Evolutionary conservation across 2,888 invertebrate genomes (phyloP), one percentile per base, ranked within the genome.

Genomic region (Tyria jacobaeae): DNA sequence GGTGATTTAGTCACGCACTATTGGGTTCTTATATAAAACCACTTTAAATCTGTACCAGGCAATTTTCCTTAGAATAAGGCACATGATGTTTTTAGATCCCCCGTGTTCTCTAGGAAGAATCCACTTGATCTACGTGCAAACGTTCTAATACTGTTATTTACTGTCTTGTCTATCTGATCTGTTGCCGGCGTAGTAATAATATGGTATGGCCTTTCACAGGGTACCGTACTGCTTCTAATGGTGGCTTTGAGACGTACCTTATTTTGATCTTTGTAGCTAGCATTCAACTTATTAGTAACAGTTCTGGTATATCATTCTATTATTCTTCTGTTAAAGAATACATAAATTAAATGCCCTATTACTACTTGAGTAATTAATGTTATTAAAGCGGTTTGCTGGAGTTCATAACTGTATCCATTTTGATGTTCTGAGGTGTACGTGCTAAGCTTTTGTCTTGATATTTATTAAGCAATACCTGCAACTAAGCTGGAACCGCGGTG

Each of bases 131-230:
- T 64, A 50, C 51, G 63, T 66, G 71, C 60, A 64, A 77, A 66
- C 60, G 67, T 62, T 62, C 55, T 65, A 70, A 71, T 65, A 64
- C 69, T 73, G 68, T 74, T 76, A 75, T 75, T 78, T 75, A 76
- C 70, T 62, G 68, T 58, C 59, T 58, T 64, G 69, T 72, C 80
- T 72, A 70, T 75, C 74, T 64, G 60, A 66, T 74, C 68, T 69
- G 67, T 56, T 76, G 75, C 76, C 75, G 79, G 83, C 79, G 72
- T 79, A 72, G 67, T 81, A 84, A 82, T 82, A 69, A 71, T 65
- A 75, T 49, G 15, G 58, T 31, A 34, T 54, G 57, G 41, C 35
- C 60, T 75, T 63, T 75, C 75, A 64, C 72, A 77, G 56, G 72
- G 62, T 58, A 66, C 60, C 31, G 58, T 54, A 64, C 44, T 54